phyloP scores from a whole-genome alignment of 2,113 vertebrate species.

The Syngnathus floridae region DNA sequence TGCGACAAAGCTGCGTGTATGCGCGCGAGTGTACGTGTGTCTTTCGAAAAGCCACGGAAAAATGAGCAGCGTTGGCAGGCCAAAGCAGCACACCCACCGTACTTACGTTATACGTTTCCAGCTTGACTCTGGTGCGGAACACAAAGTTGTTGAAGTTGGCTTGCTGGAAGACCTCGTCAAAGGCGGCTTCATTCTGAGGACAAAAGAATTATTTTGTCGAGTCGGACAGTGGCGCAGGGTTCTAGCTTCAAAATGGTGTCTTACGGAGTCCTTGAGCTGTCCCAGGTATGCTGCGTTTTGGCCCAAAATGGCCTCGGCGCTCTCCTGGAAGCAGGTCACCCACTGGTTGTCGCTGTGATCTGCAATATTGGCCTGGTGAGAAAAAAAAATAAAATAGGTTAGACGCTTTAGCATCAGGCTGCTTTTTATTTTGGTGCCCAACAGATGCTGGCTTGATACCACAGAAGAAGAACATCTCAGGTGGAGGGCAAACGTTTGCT shows the following conservation, averaged over 20 bases:
- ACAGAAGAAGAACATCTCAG: slow-evolving; percentile 6
- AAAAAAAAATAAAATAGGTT: neutral
- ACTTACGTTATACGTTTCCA: slow-evolving; percentile 97
- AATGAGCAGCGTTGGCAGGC: slow-evolving; percentile 28
- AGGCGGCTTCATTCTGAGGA: slow-evolving; percentile 85
- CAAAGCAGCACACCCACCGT: slow-evolving; percentile 15
- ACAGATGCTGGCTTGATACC: neutral
- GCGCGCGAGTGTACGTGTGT: neutral
- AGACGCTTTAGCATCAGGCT: neutral
- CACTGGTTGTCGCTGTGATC: slow-evolving; percentile 92
- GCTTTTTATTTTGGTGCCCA: neutral
- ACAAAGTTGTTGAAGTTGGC: slow-evolving; percentile 86
- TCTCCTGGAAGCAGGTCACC: slow-evolving; percentile 96
- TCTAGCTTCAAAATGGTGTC: slow-evolving; percentile 15
- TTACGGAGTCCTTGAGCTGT: slow-evolving; percentile 88
- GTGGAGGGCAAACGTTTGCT: slow-evolving; percentile 3
- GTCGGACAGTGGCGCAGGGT: neutral
- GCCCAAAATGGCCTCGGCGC: slow-evolving; percentile 87
- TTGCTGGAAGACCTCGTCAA: slow-evolving; percentile 88
- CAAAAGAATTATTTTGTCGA: neutral
- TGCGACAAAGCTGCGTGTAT: slow-evolving; percentile 36
- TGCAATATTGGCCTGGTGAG: slow-evolving; percentile 82
- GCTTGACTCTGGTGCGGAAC: slow-evolving; percentile 87
- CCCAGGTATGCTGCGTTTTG: slow-evolving; percentile 85
- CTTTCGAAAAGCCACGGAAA: slow-evolving; percentile 36